Base-by-base conservation (phyloP, 2,797 vertebrate genomes). In the Sternotherus odoratus region DNA sequence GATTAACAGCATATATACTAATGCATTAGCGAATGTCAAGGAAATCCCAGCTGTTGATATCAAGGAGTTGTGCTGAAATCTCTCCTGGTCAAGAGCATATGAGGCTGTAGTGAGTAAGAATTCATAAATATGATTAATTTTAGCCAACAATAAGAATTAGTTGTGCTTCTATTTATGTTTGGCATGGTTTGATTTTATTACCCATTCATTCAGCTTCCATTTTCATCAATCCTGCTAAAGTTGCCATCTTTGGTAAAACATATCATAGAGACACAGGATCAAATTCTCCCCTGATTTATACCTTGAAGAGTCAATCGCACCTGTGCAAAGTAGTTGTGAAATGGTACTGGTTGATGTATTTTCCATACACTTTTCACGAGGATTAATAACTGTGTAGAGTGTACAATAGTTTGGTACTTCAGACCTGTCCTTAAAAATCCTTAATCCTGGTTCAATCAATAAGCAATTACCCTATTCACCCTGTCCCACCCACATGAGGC, bases 61-160 rank as follows among this genome's bases (percentile, higher is more conserved):
- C 82, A 85, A 79, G 75, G 83, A 85, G 87, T 81, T 84, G 63
- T 88, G 69, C 54, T 79, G 83, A 79, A 77, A 48, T 80, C 51
- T 56, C 15, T 89, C 83, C 79, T 95, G 80, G 30, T 57, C 83
- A 77, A 86, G 82, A 92, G 82, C 60, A 7, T 77, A n/a, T 78
- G n/a, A 84, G 87, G 84, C 79, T 12, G 24, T 66, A 12, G 33
- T 49, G 5, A 39, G 36, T 36, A 36, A 39, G 8, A 19, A 17
- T 13, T 60, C 30, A 72, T 4, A 21, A 78, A 23, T 21, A 77
- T n/a, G 33, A n/a, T 50, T 75, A 6, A 54, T 80, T 48, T 30
- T 89, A 81, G 19, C 79, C 74, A 57, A 48, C 43, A 63, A 43
- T 56, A 63, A 0, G 1, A 75, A 54, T 48, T 81, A 79, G 77